Evolutionary conservation across 2,797 vertebrate species (phyloP).

Genomic region (Arremon brunneinucha): DNA sequence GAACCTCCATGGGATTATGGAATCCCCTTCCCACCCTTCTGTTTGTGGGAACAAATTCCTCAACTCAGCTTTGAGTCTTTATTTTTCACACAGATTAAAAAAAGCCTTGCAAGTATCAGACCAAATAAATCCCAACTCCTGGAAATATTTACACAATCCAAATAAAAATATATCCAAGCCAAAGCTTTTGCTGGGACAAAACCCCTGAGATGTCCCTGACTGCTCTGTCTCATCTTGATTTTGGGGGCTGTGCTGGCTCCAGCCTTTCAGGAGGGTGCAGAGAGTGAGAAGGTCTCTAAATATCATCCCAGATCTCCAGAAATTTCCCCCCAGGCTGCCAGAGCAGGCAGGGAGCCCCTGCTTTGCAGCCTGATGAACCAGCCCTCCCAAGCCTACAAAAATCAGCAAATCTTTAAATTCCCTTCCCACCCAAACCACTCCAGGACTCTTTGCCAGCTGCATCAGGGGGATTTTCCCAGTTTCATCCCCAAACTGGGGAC

Average conservation of each 20-base stretch:
- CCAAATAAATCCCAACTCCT: not conserved
- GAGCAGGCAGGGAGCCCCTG: not conserved
- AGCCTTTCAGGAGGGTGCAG: not conserved
- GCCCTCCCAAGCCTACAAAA: not conserved
- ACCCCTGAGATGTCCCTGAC: not conserved
- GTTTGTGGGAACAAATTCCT: not conserved
- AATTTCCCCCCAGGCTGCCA: not conserved
- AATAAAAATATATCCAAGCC: not conserved
- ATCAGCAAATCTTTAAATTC: not conserved
- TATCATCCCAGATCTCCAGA: not conserved
- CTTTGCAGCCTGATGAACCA: not conserved
- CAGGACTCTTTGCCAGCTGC: not conserved
- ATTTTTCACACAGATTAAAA: not conserved
- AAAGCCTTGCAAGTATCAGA: not conserved
- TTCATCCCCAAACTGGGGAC: not conserved
- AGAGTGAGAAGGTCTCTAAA: not conserved
- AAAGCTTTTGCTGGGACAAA: not conserved
- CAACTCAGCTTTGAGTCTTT: not conserved
- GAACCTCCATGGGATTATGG: not conserved
- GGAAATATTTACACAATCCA: not conserved
- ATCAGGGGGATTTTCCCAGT: accelerated
- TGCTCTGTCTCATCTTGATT: not conserved
- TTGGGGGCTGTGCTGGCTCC: not conserved
- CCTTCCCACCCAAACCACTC: not conserved
- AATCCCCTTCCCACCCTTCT: not conserved